phyloP scores from a whole-genome alignment of 1,140 invertebrate species.

The Bradynema listronoti region DNA sequence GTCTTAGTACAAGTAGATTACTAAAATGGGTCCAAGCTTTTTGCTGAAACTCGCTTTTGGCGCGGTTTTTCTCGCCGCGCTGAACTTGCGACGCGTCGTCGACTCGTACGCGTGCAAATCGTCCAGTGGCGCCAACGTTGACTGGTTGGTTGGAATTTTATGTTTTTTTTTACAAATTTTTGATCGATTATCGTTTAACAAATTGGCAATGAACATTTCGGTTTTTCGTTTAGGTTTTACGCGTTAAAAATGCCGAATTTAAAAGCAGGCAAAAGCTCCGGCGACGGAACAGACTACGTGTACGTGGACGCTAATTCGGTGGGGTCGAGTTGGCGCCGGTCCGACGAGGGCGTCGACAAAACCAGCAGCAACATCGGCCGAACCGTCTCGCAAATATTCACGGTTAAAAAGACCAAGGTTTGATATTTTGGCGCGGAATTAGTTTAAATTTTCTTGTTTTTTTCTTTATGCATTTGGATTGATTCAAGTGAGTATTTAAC shows the following conservation, averaged over 20 bases:
- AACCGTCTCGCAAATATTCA: slow-evolving; percentile 29
- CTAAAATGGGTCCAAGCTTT: neutral
- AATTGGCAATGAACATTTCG: neutral
- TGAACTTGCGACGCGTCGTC: neutral
- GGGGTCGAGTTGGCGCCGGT: no score
- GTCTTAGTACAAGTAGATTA: no score
- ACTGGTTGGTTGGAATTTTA: slow-evolving; percentile 24
- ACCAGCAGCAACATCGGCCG: slow-evolving; percentile 21
- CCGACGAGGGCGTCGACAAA: neutral
- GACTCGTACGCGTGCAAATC: slow-evolving; percentile 26
- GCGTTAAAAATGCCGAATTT: slow-evolving; percentile 37
- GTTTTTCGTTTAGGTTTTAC: slow-evolving; percentile 20
- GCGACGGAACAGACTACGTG: slow-evolving; percentile 28
- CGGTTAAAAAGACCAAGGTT: slow-evolving; percentile 31
- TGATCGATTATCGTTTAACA: neutral
- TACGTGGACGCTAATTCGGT: slow-evolving; percentile 29
- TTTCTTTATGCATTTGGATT: no score
- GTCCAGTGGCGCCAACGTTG: slow-evolving; percentile 21
- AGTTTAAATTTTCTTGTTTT: slow-evolving; percentile 19
- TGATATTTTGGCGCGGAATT: neutral
- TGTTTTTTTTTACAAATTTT: neutral
- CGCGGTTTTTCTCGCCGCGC: neutral
- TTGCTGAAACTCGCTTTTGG: slow-evolving; percentile 2
- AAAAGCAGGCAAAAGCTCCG: neutral
- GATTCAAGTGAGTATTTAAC: no score